Evolutionary conservation across 2,888 invertebrate genomes (phyloP), one percentile per base, ranked within the genome.

Genomic region (Crepidodera aurea): DNA sequence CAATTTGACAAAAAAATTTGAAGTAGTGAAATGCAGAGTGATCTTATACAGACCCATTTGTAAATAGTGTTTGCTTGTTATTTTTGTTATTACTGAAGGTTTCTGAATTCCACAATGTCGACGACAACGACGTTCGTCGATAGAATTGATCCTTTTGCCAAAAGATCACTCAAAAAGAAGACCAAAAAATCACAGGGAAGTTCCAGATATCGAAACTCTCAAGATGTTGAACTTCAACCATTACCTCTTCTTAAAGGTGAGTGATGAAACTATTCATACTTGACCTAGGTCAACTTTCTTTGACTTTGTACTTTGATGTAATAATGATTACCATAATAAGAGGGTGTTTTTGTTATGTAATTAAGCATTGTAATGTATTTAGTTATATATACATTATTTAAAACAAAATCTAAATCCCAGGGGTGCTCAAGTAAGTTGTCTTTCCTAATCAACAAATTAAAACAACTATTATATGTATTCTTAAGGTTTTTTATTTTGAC

Each of bases 101-200:
- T 67, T 69, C 68, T 66, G 82, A 83, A 81, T 82, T 82, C 67
- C 83, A 84, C 84, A 81, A 88, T 87, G 89, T 90, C 92, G 85
- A 90, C 90, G 86, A 57, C 48, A 15, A 90, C 93, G 83, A 90
- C 93, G 83, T 94, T 97, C 88, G 96, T 97, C 85, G 98, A 98
- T 88, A 93, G 97, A 85, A 98, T 98, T 87, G 98, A 98, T 88
- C 98, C 98, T 79, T 98, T 98, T 85, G 94, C 95, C 77, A 98
- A 98, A 87, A 90, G 96, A 83, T 97, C 98, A 78, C 85, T 96
- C 78, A 96, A 96, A 87, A 96, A 98, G 87, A 97, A 98, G 85
- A 94, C 95, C 81, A 97, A 96, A 87, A 94, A 96, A 85, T 96
- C 97, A 81, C 98, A 98, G 85, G 98, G 98, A 78, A 98, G 98